These are phyloP conservation scores for Ophioninae sp. DNA, from an alignment of 2,888 invertebrate species.

Conservation along the genomic window DNA sequence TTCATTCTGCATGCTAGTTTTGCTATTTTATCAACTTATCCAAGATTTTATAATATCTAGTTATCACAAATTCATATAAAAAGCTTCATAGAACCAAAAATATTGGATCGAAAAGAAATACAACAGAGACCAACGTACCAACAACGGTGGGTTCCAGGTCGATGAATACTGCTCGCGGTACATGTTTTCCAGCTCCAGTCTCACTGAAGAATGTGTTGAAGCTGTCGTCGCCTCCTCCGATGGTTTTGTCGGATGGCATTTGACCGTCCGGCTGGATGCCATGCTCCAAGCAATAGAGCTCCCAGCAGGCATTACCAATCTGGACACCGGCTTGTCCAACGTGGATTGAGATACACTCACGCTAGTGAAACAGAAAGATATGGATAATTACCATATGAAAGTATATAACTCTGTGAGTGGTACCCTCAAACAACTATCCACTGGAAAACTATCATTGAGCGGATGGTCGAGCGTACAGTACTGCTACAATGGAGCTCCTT, in stretches of 20 bases:
- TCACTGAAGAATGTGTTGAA: constrained; percentile 91
- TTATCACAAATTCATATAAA: not conserved
- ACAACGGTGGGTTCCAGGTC: constrained; percentile 96
- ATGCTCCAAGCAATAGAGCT: constrained; percentile 91
- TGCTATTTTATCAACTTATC: not conserved
- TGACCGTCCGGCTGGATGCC: constrained; percentile 92
- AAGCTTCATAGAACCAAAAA: not conserved
- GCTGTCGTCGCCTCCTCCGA: constrained; percentile 89
- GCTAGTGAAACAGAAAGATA: constrained; percentile 80
- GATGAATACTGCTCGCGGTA: constrained; percentile 93
- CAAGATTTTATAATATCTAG: not conserved
- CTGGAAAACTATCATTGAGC: not conserved
- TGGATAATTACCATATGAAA: not conserved
- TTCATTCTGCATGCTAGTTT: not conserved
- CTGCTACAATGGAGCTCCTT: too few species aligned
- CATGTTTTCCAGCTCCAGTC: constrained; percentile 91
- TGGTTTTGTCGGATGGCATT: constrained; percentile 90
- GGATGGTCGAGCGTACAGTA: too few species aligned
- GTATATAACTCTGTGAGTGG: not conserved
- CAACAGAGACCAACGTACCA: constrained; percentile 81
- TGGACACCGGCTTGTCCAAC: constrained; percentile 93
- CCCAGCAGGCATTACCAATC: constrained; percentile 93
- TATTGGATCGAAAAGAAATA: not conserved
- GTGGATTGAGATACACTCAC: constrained; percentile 93
- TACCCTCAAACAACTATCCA: not conserved